These are phyloP conservation scores for Escarpia spicata DNA, from an alignment of 2,888 invertebrate species.

Conservation along the genomic window DNA sequence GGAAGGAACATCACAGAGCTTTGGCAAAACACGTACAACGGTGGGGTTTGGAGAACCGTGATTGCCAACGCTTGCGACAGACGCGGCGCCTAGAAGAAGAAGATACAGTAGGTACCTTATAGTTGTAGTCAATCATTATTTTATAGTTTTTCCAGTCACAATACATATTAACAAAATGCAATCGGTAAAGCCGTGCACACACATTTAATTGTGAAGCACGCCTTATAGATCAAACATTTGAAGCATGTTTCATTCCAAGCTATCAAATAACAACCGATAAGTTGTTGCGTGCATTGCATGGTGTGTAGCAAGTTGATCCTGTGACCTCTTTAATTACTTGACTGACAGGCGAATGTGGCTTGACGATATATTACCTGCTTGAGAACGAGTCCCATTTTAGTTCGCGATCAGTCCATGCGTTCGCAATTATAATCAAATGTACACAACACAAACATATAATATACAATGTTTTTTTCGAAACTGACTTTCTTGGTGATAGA, in stretches of 20 bases:
- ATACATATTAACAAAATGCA: not conserved
- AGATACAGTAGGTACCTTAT: too few species aligned
- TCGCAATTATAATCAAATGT: not conserved
- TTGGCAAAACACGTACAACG: too few species aligned
- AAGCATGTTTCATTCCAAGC: not conserved
- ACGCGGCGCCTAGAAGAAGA: too few species aligned
- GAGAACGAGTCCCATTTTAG: not conserved
- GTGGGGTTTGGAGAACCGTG: too few species aligned
- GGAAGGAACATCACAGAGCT: too few species aligned
- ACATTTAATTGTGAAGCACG: not conserved
- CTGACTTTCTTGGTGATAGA: too few species aligned
- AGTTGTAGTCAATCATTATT: too few species aligned
- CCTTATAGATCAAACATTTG: not conserved
- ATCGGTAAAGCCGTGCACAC: not conserved
- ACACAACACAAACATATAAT: too few species aligned
- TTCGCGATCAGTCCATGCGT: not conserved
- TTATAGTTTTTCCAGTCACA: too few species aligned
- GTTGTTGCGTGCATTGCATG: not conserved
- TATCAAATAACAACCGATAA: not conserved
- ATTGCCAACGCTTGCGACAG: too few species aligned
- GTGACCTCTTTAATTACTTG: not conserved
- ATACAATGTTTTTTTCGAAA: too few species aligned
- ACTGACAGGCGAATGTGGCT: not conserved
- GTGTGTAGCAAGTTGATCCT: not conserved
- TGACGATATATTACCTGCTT: too few species aligned